A percentile compares a stretch with the other conserved stretches of the same genome.
Conservation (phyloP, 2,113 vertebrate genomes). For the Theristicus caerulescens region DNA sequence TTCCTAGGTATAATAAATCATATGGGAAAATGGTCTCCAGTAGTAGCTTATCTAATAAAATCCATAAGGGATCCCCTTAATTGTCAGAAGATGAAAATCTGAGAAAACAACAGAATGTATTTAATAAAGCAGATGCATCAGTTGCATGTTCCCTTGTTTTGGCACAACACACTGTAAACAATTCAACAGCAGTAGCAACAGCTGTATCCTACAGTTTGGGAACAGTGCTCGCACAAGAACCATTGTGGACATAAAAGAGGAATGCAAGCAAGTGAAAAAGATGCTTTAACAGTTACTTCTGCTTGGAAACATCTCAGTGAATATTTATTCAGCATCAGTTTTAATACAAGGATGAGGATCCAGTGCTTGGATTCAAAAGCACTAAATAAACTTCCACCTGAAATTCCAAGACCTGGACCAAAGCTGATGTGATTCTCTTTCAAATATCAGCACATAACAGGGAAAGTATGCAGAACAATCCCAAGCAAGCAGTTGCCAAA, state of each 20-base stretch:
- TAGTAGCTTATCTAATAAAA: not conserved
- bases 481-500: not conserved
- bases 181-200: not conserved
- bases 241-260: not conserved
- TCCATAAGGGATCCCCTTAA: not conserved
- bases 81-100: not conserved
- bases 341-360: not conserved
- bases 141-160: not conserved
- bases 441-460: not conserved
- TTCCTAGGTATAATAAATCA: constrained; percentile 10
- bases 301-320: not conserved
- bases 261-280: not conserved
- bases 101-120: not conserved
- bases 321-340: not conserved
- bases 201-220: not conserved
- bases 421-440: not conserved
- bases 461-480: not conserved
- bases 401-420: not conserved
- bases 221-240: not conserved
- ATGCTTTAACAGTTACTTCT: not conserved
- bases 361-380: not conserved
- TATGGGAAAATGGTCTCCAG: not conserved
- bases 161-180: not conserved
- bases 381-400: not conserved
- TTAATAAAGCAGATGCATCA: not conserved